Evolutionary conservation across 2,888 invertebrate genomes (phyloP), one percentile per base, ranked within the genome.

Genomic region (Epinotia nisella): DNA sequence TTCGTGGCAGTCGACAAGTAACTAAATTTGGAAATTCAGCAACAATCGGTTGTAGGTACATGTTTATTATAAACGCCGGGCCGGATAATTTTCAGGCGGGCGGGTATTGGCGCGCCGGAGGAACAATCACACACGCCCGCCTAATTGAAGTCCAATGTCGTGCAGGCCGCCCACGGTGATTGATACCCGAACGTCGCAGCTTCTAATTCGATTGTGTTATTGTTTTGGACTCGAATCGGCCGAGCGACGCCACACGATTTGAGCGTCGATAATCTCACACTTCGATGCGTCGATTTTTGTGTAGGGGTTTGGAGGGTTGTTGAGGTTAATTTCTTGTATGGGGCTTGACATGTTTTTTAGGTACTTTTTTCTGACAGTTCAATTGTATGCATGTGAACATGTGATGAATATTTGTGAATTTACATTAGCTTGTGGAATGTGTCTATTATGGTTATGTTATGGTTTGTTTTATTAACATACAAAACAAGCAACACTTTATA

Each of bases 61-160:
- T 71, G 65, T 65, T 64, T 58, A 70, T 56, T 58, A 58, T 45
- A 66, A 29, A 29, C 21, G 17, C 19, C 19, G 45, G n/a, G n/a
- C 35, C 45, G 61, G 55, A 55, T 55, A 24, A 35, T 67, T 72
- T 72, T 72, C 56, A 60, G 19, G 19, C 56, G 71, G 39, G 45
- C 29, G 70, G 71, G 56, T 61, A 61, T 41, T 58, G 69, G 69
- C 68, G 68, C 73, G 72, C 56, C 72, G 58, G 58, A 73, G 73
- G 69, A 64, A 73, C 73, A 91, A 91, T 91, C 91, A 90, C 88
- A 82, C 87, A 89, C 90, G 89, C 89, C 90, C 90, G 91, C 87
- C 92, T 93, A 93, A 93, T 93, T 93, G 93, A 92, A 93, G 91
- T 91, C 92, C 93, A 92, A 91, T 93, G 93, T 93, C 93, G 91